phyloP scores from a whole-genome alignment of 2,888 invertebrate genomes.

The Protodeltote pygarga region DNA sequence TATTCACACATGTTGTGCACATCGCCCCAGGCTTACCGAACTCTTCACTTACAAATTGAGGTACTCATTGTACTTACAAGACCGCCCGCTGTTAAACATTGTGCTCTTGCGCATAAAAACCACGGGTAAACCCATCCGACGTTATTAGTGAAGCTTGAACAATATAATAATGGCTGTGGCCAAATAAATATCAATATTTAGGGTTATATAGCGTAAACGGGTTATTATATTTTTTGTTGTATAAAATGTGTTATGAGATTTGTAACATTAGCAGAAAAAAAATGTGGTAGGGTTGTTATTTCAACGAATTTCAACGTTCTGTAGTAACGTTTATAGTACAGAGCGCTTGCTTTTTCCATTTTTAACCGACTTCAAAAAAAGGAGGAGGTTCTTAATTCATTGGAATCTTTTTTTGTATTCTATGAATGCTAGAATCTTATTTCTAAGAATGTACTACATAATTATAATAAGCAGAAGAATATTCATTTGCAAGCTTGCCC shows the following conservation, averaged over 20 bases:
- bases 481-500: no score
- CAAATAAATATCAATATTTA: slow-evolving; percentile 59
- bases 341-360: no score
- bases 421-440: no score
- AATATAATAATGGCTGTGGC: slow-evolving; percentile 53
- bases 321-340: no score
- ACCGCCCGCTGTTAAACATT: slow-evolving; percentile 54
- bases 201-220: slow-evolving; percentile 45
- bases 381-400: no score
- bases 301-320: no score
- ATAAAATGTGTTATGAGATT: slow-evolving; percentile 20
- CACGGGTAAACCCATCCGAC: slow-evolving; percentile 40
- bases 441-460: no score
- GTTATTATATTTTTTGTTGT: slow-evolving; percentile 42
- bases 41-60: slow-evolving; percentile 52
- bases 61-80: slow-evolving; percentile 44
- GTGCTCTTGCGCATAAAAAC: slow-evolving; percentile 38
- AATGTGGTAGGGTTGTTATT: neutral
- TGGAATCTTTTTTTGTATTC: no score
- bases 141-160: slow-evolving; percentile 57
- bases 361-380: no score
- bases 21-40: slow-evolving; percentile 11
- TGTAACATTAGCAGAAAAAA: no score
- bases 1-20: slow-evolving; percentile 30
- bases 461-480: no score